Evolutionary conservation across 2,113 vertebrate species (phyloP).

Genomic region (Eptatretus burgeri): DNA sequence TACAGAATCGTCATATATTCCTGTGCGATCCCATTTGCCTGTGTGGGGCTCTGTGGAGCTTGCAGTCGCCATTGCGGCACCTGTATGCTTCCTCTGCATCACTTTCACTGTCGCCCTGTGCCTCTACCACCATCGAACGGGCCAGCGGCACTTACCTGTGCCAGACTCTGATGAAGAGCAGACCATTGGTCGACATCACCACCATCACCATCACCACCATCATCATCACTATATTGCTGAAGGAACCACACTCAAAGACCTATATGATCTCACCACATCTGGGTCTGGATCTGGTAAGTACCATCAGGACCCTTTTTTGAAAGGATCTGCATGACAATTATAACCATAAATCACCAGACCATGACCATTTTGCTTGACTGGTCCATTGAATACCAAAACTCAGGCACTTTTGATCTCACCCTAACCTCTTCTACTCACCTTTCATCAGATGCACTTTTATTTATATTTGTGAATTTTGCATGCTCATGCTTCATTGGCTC

Average conservation of each 20-base stretch:
- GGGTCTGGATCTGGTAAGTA: conserved; percentile 61
- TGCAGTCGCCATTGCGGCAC: conserved; percentile 63
- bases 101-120: conserved; percentile 62
- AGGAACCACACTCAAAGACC: conserved; percentile 75
- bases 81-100: conserved; percentile 73
- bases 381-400: no score
- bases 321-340: no score
- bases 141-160: conserved; percentile 30
- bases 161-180: conserved; percentile 6
- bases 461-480: no score
- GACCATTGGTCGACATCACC: conserved; percentile 1
- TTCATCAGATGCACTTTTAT: no score
- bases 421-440: no score
- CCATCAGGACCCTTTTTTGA: no score
- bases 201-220: conserved; percentile 5
- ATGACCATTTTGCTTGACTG: no score
- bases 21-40: conserved; percentile 15
- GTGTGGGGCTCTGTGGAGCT: conserved; percentile 52
- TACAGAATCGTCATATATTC: no score
- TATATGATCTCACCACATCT: conserved; percentile 94
- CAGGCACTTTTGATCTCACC: no score
- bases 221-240: conserved; percentile 38
- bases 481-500: no score
- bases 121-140: conserved; percentile 56
- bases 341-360: no score